A percentile compares a stretch with the other conserved stretches of the same genome.
These are phyloP conservation scores for Dicyrtomina minuta DNA, from an alignment of 2,888 invertebrate genomes.

Conservation along the genomic window DNA sequence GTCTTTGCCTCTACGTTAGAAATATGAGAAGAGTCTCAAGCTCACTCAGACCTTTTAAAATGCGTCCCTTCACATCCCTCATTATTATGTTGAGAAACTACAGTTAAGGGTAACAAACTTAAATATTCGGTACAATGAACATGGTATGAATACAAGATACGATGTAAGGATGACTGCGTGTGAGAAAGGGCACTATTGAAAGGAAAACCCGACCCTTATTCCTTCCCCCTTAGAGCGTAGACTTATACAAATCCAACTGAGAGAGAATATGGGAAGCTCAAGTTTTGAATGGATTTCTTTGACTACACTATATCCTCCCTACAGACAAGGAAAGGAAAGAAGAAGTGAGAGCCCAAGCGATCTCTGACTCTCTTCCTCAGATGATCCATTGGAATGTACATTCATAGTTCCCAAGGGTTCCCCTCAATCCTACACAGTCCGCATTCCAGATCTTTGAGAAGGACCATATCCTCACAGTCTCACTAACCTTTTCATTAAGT, in stretches of 20 bases:
- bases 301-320: not conserved
- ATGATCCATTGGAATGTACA: constrained; percentile 29
- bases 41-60: too few species aligned
- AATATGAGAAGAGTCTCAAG: too few species aligned
- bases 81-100: too few species aligned
- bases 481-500: constrained; percentile 29
- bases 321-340: constrained; percentile 3
- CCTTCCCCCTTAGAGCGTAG: constrained; percentile 1
- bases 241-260: too few species aligned
- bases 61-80: too few species aligned
- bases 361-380: constrained; percentile 26
- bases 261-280: not conserved
- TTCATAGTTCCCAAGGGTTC: constrained; percentile 20
- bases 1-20: not conserved
- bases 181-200: constrained; percentile 3
- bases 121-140: too few species aligned
- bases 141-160: too few species aligned
- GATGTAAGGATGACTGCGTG: not conserved
- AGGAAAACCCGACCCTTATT: constrained; percentile 19
- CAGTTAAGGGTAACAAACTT: too few species aligned
- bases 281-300: not conserved
- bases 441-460: constrained; percentile 34
- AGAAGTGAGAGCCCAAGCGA: constrained; percentile 14
- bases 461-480: constrained; percentile 14
- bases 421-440: constrained; percentile 19